Percentiles rank a stretch among this genome's conserved stretches.
phyloP scores from a whole-genome alignment of 1,140 invertebrate genomes.

The Schlechtendalia chinensis region DNA sequence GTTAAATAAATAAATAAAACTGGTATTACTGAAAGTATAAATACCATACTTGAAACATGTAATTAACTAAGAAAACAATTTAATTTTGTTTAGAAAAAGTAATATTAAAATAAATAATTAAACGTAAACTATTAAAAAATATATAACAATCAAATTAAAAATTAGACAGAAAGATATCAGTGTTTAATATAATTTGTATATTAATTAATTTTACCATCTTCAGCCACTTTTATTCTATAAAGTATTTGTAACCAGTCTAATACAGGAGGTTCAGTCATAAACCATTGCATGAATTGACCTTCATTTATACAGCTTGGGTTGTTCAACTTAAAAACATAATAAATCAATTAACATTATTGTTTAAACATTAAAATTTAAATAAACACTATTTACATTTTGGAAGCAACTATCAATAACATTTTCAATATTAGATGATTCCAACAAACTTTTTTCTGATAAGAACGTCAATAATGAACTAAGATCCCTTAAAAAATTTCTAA shows the following conservation, averaged over 20 bases:
- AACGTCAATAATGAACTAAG: slow-evolving; percentile 22
- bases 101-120: no score
- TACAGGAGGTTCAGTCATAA: slow-evolving; percentile 63
- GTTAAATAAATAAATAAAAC: no score
- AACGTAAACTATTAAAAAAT: no score
- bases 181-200: neutral
- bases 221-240: slow-evolving; percentile 61
- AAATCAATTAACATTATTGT: neutral
- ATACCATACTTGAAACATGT: no score
- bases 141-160: no score
- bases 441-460: slow-evolving; percentile 26
- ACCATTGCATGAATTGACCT: slow-evolving; percentile 61
- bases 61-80: no score
- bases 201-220: slow-evolving; percentile 57
- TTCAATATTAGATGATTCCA: neutral
- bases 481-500: slow-evolving; percentile 36
- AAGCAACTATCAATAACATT: slow-evolving; percentile 29
- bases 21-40: no score
- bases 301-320: slow-evolving; percentile 55
- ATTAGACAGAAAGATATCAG: no score
- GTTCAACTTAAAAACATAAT: slow-evolving; percentile 11
- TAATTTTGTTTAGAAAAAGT: no score
- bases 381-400: neutral
- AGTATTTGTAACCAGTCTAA: slow-evolving; percentile 65
- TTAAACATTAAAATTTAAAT: neutral